A percentile compares a stretch with the other conserved stretches of the same genome.
Conservation (phyloP, 2,113 vertebrate genomes). For the Corythaixoides concolor region DNA sequence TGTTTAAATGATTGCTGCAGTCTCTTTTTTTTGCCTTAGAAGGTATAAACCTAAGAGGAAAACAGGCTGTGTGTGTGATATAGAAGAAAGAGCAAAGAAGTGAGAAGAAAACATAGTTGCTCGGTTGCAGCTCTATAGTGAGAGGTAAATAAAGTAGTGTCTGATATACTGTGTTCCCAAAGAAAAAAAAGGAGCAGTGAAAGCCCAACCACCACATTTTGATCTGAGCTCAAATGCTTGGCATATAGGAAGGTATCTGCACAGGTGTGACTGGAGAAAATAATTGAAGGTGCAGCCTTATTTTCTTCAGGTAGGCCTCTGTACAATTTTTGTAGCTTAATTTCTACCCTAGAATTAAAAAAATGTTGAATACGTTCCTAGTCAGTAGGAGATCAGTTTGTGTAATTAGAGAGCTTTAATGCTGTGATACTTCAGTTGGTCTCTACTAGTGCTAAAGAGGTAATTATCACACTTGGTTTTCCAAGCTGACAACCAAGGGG, state of each 20-base stretch:
- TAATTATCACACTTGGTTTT: background rate
- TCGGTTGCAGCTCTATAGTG: fast-evolving
- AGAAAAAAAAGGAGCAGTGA: background rate
- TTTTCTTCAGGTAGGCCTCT: background rate
- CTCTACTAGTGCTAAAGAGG: background rate
- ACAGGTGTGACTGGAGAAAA: background rate
- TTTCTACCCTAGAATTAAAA: background rate
- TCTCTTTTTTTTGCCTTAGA: background rate
- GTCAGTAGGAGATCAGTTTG: background rate
- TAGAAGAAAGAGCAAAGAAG: background rate
- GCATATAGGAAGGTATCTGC: background rate
- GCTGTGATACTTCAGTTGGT: background rate
- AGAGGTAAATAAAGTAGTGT: background rate
- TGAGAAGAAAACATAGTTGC: background rate
- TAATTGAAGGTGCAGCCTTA: background rate
- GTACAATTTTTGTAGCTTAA: background rate
- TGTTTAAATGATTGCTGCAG: background rate
- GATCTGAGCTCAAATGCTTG: background rate
- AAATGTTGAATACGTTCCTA: background rate
- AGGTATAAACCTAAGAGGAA: background rate
- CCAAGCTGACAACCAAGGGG: background rate
- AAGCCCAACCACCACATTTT: background rate
- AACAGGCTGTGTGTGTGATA: background rate
- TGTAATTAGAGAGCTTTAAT: background rate
- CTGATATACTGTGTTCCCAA: background rate